A percentile compares a stretch with the other conserved stretches of the same genome.
Conservation (phyloP, 2,797 vertebrate species). For the Hyperoplus immaculatus region DNA sequence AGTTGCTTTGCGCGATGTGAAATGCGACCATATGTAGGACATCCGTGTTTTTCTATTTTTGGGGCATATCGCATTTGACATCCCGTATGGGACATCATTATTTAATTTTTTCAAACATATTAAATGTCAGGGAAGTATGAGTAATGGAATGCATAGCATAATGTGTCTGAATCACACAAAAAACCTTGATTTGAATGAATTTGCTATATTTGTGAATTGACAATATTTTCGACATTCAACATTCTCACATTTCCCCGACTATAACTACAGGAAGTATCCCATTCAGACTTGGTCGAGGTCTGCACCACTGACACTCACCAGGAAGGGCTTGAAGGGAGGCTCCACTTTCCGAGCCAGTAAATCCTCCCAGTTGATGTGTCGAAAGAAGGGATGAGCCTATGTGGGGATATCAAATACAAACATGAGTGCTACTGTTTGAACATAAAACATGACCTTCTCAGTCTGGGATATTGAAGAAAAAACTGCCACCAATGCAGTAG, state of each 20-base stretch:
- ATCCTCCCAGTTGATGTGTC: slow-evolving; percentile 98
- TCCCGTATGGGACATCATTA: too few relatives aligned
- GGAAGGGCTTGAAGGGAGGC: slow-evolving; percentile 96
- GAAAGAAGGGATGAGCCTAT: slow-evolving; percentile 94
- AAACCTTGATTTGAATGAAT: neutral
- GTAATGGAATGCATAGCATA: too few relatives aligned
- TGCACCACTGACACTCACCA: slow-evolving; percentile 84
- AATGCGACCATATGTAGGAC: too few relatives aligned
- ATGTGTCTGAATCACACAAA: neutral
- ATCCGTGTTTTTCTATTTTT: too few relatives aligned
- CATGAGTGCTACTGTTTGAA: neutral
- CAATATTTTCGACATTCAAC: neutral
- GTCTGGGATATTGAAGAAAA: neutral
- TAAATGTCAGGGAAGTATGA: too few relatives aligned
- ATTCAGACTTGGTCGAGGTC: neutral
- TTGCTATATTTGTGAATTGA: neutral
- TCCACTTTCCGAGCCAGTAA: slow-evolving; percentile 96
- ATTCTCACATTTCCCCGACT: neutral
- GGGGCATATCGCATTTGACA: too few relatives aligned
- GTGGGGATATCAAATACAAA: slow-evolving; percentile 9
- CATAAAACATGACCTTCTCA: neutral
- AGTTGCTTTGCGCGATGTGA: too few relatives aligned
- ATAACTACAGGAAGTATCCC: neutral
- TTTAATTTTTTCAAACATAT: too few relatives aligned
- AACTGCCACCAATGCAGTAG: neutral